Conservation (phyloP, 1,140 invertebrate species). For the Heliconius melpomene region DNA sequence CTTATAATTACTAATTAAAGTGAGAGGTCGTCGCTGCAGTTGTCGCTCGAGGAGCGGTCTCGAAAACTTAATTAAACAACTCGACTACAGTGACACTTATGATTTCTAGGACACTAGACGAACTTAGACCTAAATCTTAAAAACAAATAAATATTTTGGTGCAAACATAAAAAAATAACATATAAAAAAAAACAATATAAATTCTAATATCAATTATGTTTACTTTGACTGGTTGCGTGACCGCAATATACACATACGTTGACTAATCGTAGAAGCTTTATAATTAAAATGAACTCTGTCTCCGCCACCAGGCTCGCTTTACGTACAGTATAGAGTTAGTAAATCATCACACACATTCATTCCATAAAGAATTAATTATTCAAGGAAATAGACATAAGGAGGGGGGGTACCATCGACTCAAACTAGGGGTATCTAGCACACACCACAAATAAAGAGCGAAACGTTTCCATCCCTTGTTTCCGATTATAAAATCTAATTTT, state of each 20-base stretch:
- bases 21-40: slow-evolving; percentile 40
- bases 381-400: slow-evolving; percentile 63
- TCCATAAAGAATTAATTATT: slow-evolving; percentile 73
- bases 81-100: slow-evolving; percentile 77
- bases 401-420: slow-evolving; percentile 44
- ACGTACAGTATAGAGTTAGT: slow-evolving; percentile 40
- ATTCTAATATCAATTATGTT: slow-evolving; percentile 58
- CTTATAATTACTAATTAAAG: slow-evolving; percentile 18
- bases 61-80: slow-evolving; percentile 75
- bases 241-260: slow-evolving; percentile 51
- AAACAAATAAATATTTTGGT: slow-evolving; percentile 77
- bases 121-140: slow-evolving; percentile 73
- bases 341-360: slow-evolving; percentile 67
- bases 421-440: slow-evolving; percentile 65
- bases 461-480: slow-evolving; percentile 19
- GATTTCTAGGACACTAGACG: slow-evolving; percentile 74
- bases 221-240: slow-evolving; percentile 67
- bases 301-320: slow-evolving; percentile 49
- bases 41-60: slow-evolving; percentile 61
- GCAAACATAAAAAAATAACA: slow-evolving; percentile 71
- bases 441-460: slow-evolving; percentile 55
- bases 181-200: slow-evolving; percentile 58
- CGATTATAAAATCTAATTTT: slow-evolving; percentile 7
- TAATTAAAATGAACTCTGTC: slow-evolving; percentile 54
- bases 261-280: slow-evolving; percentile 78